Base-by-base conservation (phyloP, 2,888 invertebrate species). In the Parthenolecanium corni region DNA sequence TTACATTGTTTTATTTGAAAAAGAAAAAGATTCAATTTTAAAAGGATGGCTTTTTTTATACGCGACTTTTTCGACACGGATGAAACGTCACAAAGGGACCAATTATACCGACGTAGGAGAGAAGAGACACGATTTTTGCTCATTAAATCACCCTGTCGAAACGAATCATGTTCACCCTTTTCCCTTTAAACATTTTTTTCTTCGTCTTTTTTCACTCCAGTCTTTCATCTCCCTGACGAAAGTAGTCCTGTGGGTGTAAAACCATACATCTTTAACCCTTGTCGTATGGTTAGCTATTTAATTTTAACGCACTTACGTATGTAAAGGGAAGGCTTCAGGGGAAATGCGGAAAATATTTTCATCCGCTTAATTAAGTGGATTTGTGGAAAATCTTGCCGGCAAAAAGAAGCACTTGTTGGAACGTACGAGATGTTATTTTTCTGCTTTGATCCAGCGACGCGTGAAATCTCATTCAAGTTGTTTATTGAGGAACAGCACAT, bases 21-120 rank as follows among this genome's bases (percentile, higher is more conserved):
- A 31, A 31, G 31, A 31, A 4, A 31, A 31, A 6, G 31, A 31
- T 9, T 9, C 4, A 31, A 31, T 18, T 14, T 42, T 16, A 9
- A 42, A 16, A 42, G 18, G 14, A 42, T 42, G 44, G 14, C 5
- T 42, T 14, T 42, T 18, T 14, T 18, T 14, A 11, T 16, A 9
- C 44, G n/a, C n/a, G 9, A 6, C 31, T 42, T 16, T 42, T 14
- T 16, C 18, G 14, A 42, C n/a, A 54, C 46, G 56, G 46, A 56
- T 56, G 44, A 56, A 56, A 56, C 42, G 56, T 56, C 56, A 56
- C 56, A 56, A 56, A 56, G 56, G 56, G 56, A 56, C 56, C 56
- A 56, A 56, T 56, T 56, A 56, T 54, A 38, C 40, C 38, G 20
- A 25, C n/a, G 21, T 16, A 16, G 42, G 24, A 24, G 44, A 56